Evolutionary conservation across 2,888 invertebrate genomes (phyloP).

Genomic region (Drosophila formosana): DNA sequence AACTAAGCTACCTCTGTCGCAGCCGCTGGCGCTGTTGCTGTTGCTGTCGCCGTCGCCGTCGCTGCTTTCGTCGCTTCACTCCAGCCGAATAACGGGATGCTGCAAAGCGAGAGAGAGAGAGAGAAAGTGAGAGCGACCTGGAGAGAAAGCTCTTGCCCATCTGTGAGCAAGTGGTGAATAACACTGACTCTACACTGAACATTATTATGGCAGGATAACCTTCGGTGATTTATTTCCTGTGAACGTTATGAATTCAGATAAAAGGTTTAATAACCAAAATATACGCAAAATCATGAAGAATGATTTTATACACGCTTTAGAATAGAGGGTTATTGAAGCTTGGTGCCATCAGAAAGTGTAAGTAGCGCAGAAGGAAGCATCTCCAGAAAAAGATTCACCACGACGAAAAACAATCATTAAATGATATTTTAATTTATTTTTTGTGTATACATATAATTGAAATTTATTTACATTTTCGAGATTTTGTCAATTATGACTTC

Average conservation of each 20-base stretch:
- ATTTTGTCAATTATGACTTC: too few relatives aligned
- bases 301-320: too few relatives aligned
- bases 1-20: constrained; percentile 21
- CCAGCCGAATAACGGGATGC: constrained; percentile 57
- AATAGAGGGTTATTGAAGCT: too few relatives aligned
- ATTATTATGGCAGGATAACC: neutral
- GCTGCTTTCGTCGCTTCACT: constrained; percentile 35
- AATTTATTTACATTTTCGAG: too few relatives aligned
- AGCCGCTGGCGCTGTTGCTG: constrained; percentile 22
- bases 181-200: constrained; percentile 30
- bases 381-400: too few relatives aligned
- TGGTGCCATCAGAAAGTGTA: too few relatives aligned
- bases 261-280: too few relatives aligned
- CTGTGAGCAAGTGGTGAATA: constrained; percentile 57
- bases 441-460: too few relatives aligned
- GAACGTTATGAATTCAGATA: neutral
- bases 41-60: constrained; percentile 22
- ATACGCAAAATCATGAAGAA: neutral
- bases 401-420: too few relatives aligned
- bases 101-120: constrained; percentile 38
- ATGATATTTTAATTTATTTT: too few relatives aligned
- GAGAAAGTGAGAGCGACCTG: constrained; percentile 28
- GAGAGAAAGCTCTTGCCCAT: constrained; percentile 10
- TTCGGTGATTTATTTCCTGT: neutral
- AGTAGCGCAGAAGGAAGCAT: too few relatives aligned